These are phyloP conservation scores for Torymus texanus DNA, from an alignment of 2,888 invertebrate genomes.

Conservation along the genomic window DNA sequence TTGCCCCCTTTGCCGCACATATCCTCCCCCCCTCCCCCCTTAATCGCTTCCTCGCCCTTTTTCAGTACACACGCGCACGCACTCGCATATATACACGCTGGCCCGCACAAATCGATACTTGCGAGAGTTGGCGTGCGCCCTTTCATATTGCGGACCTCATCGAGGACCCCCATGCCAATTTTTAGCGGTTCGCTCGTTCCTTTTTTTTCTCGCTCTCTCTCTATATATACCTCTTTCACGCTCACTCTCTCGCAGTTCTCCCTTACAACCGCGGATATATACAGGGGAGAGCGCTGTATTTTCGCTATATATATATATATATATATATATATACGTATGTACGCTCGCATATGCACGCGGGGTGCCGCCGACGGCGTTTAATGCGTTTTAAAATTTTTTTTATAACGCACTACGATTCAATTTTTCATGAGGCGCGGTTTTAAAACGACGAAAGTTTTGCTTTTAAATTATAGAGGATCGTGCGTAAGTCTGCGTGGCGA, in stretches of 20 bases:
- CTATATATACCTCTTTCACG: too few species aligned
- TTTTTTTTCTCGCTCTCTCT: neutral
- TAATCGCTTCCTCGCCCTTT: too few species aligned
- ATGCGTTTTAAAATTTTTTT: slow-evolving; percentile 37
- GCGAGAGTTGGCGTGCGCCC: neutral
- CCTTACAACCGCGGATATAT: too few species aligned
- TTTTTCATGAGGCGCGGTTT: slow-evolving; percentile 47
- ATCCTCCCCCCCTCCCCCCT: neutral
- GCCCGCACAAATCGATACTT: slow-evolving; percentile 11
- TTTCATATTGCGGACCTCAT: neutral
- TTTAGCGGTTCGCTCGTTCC: slow-evolving; percentile 27
- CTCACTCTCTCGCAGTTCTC: too few species aligned
- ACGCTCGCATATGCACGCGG: neutral
- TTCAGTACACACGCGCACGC: too few species aligned
- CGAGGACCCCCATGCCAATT: slow-evolving; percentile 10
- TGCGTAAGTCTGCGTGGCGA: neutral
- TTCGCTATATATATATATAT: neutral
- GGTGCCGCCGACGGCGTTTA: neutral
- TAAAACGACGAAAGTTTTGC: slow-evolving; percentile 43
- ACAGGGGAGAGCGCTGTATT: too few species aligned
- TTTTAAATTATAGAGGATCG: slow-evolving; percentile 34
- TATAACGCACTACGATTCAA: slow-evolving; percentile 14
- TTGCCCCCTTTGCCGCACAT: neutral
- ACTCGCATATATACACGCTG: neutral
- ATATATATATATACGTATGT: neutral